Evolutionary conservation across 2,113 vertebrate genomes (phyloP).

Genomic region (Trogon melanurus): DNA sequence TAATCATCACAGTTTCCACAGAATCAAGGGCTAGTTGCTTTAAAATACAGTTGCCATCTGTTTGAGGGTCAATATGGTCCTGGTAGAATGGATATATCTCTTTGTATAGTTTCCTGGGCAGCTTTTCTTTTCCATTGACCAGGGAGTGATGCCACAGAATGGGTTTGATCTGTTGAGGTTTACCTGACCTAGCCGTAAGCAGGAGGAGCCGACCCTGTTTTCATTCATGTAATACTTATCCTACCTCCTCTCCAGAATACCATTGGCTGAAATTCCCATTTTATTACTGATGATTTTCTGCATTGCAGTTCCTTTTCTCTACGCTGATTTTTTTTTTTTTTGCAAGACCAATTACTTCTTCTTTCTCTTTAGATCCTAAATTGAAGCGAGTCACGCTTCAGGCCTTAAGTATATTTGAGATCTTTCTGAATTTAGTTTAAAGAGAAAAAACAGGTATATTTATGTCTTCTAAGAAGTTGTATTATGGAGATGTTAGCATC

Average conservation of each 20-base stretch:
- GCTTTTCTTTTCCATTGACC: background rate
- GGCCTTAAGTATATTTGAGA: background rate
- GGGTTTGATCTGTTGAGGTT: background rate
- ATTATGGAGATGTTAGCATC: background rate
- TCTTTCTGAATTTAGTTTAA: conserved; percentile 21
- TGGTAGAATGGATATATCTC: background rate
- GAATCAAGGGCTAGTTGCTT: background rate
- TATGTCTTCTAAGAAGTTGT: background rate
- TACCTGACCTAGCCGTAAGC: background rate
- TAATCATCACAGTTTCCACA: background rate
- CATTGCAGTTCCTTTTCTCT: background rate
- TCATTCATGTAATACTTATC: background rate
- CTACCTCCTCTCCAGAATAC: background rate
- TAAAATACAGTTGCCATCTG: background rate
- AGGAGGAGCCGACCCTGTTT: background rate
- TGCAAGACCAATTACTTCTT: background rate
- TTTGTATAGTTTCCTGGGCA: background rate
- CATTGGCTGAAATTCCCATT: background rate
- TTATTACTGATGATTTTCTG: background rate
- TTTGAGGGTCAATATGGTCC: background rate
- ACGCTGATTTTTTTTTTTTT: background rate
- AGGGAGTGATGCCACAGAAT: background rate
- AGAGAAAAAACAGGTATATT: background rate
- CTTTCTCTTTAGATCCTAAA: background rate
- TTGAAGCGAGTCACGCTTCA: background rate